Evolutionary conservation across 2,888 invertebrate species (phyloP).

Genomic region (Lymantria dispar): DNA sequence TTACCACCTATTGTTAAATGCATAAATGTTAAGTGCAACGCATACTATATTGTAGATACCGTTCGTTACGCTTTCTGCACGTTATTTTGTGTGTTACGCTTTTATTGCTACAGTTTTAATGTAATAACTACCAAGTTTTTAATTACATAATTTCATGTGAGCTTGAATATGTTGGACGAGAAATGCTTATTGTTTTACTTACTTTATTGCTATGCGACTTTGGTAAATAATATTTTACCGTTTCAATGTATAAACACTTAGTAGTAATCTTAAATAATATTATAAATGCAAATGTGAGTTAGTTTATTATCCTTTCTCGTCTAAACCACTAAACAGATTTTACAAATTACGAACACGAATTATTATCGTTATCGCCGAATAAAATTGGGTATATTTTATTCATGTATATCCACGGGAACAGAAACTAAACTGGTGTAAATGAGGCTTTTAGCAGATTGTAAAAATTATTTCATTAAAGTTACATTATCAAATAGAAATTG

Average conservation of each 20-base stretch:
- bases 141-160: constrained; percentile 30
- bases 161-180: constrained; percentile 6
- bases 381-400: too few species aligned
- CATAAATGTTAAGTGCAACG: not conserved
- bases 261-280: too few species aligned
- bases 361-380: too few species aligned
- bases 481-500: too few species aligned
- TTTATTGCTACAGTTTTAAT: constrained; percentile 44
- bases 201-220: not conserved
- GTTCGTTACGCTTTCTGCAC: constrained; percentile 66
- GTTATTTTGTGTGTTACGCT: constrained; percentile 51
- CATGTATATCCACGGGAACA: too few species aligned
- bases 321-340: too few species aligned
- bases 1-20: not conserved
- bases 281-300: too few species aligned
- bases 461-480: too few species aligned
- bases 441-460: too few species aligned
- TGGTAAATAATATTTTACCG: not conserved
- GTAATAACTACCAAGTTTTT: constrained; percentile 41
- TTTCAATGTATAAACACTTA: not conserved
- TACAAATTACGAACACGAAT: too few species aligned
- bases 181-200: constrained; percentile 6
- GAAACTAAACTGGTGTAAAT: too few species aligned
- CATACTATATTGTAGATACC: not conserved
- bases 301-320: too few species aligned